Evolutionary conservation across 2,888 invertebrate species (phyloP), one percentile per base, ranked within the genome.

Genomic region (Tachystola acroxantha): DNA sequence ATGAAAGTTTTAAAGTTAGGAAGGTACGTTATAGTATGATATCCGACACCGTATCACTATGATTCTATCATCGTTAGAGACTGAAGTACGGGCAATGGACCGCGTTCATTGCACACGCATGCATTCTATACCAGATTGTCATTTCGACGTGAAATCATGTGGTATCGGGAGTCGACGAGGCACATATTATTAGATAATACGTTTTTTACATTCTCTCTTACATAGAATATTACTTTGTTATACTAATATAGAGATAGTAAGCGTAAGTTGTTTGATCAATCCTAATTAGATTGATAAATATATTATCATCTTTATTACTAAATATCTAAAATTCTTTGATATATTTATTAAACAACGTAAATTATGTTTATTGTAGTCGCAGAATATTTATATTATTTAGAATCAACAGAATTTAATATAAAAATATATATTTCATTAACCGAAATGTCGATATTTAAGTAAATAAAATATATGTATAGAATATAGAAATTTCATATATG

Each of bases 161-260:
- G 66, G 68, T 71, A 72, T 68, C 67, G 62, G 68, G 65, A 61
- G 57, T 68, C 48, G 53, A 72, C 52, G 78, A 84, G 84, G 82
- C 84, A 84, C 84, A 67, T 69, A 64, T 65, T 65, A 63, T 65
- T 67, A 72, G 61, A 73, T 68, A 71, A 69, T 72, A 60, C 47
- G 60, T 65, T 58, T 67, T n/a, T 63, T 72, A 75, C 57, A 69
- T 14, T 9, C 63, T 66, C 50, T 64, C 71, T 74, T 76, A 82
- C 38, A 64, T 75, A 67, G 69, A 75, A 68, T 75, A 74, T 70
- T 66, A 61, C 64, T 66, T 71, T 64, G 66, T 70, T 64, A 77
- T 58, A 70, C 75, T 82, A 79, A 68, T 65, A 77, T 75, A 72
- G 65, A 79, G 77, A 77, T 85, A 85, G 78, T 85, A 85, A 85